phyloP scores from a whole-genome alignment of 2,888 invertebrate species.

The Ramazzottius varieornatus region DNA sequence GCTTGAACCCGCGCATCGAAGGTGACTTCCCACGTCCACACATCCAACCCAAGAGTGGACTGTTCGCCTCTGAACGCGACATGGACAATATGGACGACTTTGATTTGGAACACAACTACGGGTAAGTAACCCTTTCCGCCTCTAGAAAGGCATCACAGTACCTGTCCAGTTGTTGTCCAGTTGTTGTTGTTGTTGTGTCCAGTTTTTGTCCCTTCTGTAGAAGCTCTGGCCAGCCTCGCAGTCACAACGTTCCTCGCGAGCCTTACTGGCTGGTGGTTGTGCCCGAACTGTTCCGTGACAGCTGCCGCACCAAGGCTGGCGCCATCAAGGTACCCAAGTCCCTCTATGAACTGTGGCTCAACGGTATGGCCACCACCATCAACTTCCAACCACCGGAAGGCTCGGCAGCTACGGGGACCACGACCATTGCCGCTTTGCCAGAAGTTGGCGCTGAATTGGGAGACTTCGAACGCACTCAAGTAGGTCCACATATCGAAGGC shows the following conservation, averaged over 20 bases:
- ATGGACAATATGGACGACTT: not conserved
- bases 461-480: not conserved
- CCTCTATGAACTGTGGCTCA: not conserved
- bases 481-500: not conserved
- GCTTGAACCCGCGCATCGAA: not conserved
- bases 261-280: not conserved
- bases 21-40: constrained; percentile 3
- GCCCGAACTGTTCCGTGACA: constrained; percentile 1
- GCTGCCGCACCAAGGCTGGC: not conserved
- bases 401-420: not conserved
- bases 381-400: not conserved
- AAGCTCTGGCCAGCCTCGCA: not conserved
- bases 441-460: not conserved
- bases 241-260: not conserved
- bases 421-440: too few species aligned
- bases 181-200: not conserved
- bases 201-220: not conserved
- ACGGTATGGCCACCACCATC: constrained; percentile 2
- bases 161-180: not conserved
- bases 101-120: not conserved
- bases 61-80: not conserved
- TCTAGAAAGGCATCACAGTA: not conserved
- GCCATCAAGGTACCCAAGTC: not conserved
- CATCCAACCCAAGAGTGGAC: not conserved
- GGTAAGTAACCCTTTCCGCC: not conserved